Evolutionary conservation across 2,113 vertebrate species (phyloP).

Genomic region (Caracal caracal): DNA sequence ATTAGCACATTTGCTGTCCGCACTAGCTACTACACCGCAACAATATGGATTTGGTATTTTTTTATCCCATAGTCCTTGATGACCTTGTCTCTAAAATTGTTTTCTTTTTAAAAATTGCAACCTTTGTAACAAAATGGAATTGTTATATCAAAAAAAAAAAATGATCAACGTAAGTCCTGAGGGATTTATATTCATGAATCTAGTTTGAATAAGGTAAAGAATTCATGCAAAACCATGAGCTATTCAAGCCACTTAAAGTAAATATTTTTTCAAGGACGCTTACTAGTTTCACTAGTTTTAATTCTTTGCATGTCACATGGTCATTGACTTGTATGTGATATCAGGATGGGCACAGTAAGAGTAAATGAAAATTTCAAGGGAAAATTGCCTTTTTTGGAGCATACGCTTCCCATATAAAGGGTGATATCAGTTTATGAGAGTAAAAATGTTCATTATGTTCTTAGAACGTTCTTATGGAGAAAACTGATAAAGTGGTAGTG

Average conservation of each 20-base stretch:
- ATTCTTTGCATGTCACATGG: not conserved
- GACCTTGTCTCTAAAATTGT: not conserved
- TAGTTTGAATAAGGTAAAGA: not conserved
- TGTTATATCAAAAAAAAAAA: not conserved
- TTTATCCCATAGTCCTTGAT: not conserved
- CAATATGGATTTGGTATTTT: not conserved
- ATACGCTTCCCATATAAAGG: not conserved
- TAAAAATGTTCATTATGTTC: not conserved
- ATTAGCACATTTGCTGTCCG: not conserved
- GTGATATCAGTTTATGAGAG: not conserved
- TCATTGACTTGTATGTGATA: not conserved
- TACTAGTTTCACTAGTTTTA: not conserved
- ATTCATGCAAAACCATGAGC: not conserved
- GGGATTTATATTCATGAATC: not conserved
- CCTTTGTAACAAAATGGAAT: not conserved
- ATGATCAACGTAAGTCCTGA: not conserved
- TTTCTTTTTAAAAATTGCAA: not conserved
- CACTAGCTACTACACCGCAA: no score
- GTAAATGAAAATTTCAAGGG: not conserved
- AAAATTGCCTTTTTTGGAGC: not conserved
- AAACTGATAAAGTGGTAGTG: conserved; percentile 27
- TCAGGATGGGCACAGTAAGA: not conserved
- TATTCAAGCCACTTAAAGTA: not conserved
- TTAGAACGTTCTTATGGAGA: conserved; percentile 29
- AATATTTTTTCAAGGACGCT: not conserved